A percentile compares a stretch with the other conserved stretches of the same genome.
Evolutionary conservation across 2,888 invertebrate genomes (phyloP).

Genomic region (Balanococcus diminutus): DNA sequence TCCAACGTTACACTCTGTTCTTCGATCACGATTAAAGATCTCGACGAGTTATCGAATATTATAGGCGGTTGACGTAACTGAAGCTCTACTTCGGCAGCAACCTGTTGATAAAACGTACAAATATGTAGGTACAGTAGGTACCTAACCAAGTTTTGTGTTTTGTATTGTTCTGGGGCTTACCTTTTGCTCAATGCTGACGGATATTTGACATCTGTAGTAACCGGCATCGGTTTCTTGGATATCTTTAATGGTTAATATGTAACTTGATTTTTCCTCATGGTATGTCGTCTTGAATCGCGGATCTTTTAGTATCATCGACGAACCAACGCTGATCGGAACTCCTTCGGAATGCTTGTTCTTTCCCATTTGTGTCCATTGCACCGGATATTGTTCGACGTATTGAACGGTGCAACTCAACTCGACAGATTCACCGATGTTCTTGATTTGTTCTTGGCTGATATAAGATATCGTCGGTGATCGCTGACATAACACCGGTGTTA

Average conservation of each 20-base stretch:
- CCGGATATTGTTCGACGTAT: slow-evolving; percentile 85
- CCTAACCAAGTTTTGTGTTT: too few relatives aligned
- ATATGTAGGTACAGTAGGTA: too few relatives aligned
- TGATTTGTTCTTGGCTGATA: slow-evolving; percentile 89
- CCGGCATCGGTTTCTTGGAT: slow-evolving; percentile 93
- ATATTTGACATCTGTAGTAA: slow-evolving; percentile 83
- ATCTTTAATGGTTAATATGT: slow-evolving; percentile 74
- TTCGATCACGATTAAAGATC: slow-evolving; percentile 79
- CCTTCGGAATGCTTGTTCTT: slow-evolving; percentile 68
- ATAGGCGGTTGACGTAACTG: slow-evolving; percentile 88
- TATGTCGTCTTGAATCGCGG: slow-evolving; percentile 81
- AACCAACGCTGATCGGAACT: slow-evolving; percentile 80
- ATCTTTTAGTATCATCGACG: slow-evolving; percentile 81
- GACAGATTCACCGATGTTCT: slow-evolving; percentile 87
- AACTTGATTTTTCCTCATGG: slow-evolving; percentile 79
- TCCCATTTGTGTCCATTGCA: slow-evolving; percentile 78
- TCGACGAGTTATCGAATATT: slow-evolving; percentile 90
- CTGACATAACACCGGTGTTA: slow-evolving; percentile 62
- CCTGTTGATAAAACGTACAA: slow-evolving; percentile 62
- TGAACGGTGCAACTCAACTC: slow-evolving; percentile 88
- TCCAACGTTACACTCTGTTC: slow-evolving; percentile 79
- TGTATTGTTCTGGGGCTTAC: neutral
- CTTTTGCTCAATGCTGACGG: slow-evolving; percentile 60
- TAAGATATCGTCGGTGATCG: slow-evolving; percentile 88
- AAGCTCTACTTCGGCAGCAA: slow-evolving; percentile 81